Evolutionary conservation across 2,888 invertebrate genomes (phyloP).

Genomic region (Chorisops tibialis): DNA sequence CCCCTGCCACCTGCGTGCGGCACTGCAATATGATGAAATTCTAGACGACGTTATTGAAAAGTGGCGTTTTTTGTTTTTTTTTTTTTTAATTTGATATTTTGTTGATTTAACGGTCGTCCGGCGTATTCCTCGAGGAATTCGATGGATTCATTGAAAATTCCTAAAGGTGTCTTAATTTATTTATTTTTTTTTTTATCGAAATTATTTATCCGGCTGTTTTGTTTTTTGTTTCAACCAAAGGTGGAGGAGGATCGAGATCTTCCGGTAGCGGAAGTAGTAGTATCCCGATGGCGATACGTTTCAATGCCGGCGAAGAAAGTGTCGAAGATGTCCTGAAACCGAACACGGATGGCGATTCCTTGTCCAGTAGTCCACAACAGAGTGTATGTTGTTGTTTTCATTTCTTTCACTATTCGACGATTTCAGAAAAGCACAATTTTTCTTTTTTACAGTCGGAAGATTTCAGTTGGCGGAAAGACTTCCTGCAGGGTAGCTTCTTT

Average conservation of each 20-base stretch:
- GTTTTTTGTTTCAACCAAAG: background rate
- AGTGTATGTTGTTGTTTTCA: constrained; percentile 14
- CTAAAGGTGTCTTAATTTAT: background rate
- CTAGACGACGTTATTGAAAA: too few relatives aligned
- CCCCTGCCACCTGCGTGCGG: too few relatives aligned
- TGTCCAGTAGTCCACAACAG: constrained; percentile 29
- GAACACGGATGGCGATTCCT: background rate
- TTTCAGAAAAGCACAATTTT: background rate
- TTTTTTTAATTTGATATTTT: too few relatives aligned
- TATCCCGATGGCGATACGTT: constrained; percentile 49
- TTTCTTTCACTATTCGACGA: background rate
- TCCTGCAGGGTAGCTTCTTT: constrained; percentile 31
- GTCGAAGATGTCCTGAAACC: constrained; percentile 45
- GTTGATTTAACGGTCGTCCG: too few relatives aligned
- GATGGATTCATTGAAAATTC: background rate
- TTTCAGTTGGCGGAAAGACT: constrained; percentile 32
- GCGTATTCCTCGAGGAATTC: too few relatives aligned
- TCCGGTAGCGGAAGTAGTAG: background rate
- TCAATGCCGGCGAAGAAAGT: constrained; percentile 51
- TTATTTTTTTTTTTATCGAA: background rate
- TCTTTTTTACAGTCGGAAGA: constrained; percentile 25
- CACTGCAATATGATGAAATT: too few relatives aligned
- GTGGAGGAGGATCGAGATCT: background rate
- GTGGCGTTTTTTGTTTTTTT: too few relatives aligned
- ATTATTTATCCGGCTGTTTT: too few relatives aligned